These are phyloP conservation scores for Epinephelus malabaricus DNA, from an alignment of 2,797 vertebrate species.

Conservation along the genomic window DNA sequence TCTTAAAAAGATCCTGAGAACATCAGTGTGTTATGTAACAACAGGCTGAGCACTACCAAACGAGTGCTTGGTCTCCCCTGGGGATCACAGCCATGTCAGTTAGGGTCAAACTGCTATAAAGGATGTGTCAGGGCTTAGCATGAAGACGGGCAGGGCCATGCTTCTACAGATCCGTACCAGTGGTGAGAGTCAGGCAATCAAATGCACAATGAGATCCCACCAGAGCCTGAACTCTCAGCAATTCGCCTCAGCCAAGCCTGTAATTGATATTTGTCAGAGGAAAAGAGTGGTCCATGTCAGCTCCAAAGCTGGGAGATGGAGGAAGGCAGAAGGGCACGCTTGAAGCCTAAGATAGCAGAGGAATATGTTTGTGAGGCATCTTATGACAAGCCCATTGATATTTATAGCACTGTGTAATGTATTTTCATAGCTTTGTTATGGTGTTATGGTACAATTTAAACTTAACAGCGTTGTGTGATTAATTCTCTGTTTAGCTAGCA, in stretches of 20 bases:
- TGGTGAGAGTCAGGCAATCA: constrained; percentile 69
- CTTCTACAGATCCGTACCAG: constrained; percentile 63
- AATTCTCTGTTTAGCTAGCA: neutral
- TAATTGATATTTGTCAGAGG: constrained; percentile 81
- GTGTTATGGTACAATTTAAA: neutral
- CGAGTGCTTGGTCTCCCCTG: constrained; percentile 34
- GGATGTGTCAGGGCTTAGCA: constrained; percentile 73
- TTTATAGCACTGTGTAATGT: constrained; percentile 10
- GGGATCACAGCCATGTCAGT: constrained; percentile 66
- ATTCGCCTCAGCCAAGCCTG: constrained; percentile 61
- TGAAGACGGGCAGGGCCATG: constrained; percentile 60
- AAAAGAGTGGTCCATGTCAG: constrained; percentile 68
- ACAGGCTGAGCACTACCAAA: constrained; percentile 40
- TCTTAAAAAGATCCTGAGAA: constrained; percentile 45
- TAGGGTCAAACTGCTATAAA: constrained; percentile 69
- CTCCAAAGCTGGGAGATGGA: constrained; percentile 41
- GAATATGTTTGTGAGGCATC: constrained; percentile 20
- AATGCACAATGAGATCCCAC: constrained; percentile 73
- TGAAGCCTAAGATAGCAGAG: constrained; percentile 5
- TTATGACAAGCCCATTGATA: neutral
- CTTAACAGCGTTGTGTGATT: neutral
- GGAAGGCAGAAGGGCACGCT: constrained; percentile 18
- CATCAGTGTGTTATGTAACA: constrained; percentile 59
- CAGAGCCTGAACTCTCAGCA: constrained; percentile 58
- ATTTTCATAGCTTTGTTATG: neutral